Base-by-base conservation (phyloP, 2,888 invertebrate genomes). In the Phytoseiulus persimilis region DNA sequence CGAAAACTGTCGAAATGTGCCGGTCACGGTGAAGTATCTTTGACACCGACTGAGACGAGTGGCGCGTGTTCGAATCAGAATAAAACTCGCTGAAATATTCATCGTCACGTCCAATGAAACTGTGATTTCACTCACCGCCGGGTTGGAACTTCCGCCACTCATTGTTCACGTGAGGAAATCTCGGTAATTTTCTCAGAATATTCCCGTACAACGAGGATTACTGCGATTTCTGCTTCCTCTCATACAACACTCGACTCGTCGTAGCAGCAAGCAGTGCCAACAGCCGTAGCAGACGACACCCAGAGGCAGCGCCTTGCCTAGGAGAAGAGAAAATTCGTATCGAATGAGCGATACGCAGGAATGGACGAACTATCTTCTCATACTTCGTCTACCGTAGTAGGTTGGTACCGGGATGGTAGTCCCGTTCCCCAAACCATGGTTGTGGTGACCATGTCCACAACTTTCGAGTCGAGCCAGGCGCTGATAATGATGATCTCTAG, bases 121-220 rank as follows among this genome's bases (percentile, higher is more conserved):
- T 28, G 5, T 23, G 28, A 65, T 1, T 11, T 65, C 18, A 33
- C 87, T 87, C 33, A 87, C 87, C 87, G 87, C 32, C 39, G 23
- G 32, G 1, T 33, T 87, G 45, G 87, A 9, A n/a, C 87, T 23
- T 87, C 33, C 87, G 23, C 87, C 87, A n/a, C 87, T 87, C 87
- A 87, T 87, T 0, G 33, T 33, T 32, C 65, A 65, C 65, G 14
- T 14, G 18, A 14, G 65, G 18, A 23, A 65, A 65, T 14, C 18
- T 65, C 28, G 65, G 28, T 14, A 18, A 23, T 65, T 65, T 65
- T 6, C 18, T 65, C 65, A 65, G 28, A 28, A 65, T 14, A 28
- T 23, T 65, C 65, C 11, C 18, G 65, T 11, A 11, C 65, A 65
- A 23, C 9, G 65, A 65, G 65, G 18, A 65, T 6, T 18, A 65